Evolutionary conservation across 2,113 vertebrate genomes (phyloP).

Genomic region (Dromaius novaehollandiae): DNA sequence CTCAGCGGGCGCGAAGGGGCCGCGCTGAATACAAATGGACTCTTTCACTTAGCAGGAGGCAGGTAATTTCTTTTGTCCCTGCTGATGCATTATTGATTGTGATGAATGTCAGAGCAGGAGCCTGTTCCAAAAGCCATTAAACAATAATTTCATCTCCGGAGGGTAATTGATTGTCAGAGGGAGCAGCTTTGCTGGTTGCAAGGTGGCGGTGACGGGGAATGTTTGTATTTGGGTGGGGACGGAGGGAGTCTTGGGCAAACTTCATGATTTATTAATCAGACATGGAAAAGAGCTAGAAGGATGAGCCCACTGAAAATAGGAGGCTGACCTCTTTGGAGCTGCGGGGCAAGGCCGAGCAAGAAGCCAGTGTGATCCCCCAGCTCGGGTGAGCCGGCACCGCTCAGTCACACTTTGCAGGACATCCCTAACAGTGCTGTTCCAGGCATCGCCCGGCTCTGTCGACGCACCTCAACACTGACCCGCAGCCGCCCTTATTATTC

Average conservation of each 20-base stretch:
- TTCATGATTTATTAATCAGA: conserved; percentile 78
- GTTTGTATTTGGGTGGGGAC: conserved; percentile 77
- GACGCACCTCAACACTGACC: fast-evolving
- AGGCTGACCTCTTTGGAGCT: conserved; percentile 8
- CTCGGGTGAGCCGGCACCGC: fast-evolving
- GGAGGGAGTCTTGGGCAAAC: conserved; percentile 58
- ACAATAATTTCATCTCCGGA: conserved; percentile 86
- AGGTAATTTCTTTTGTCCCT: conserved; percentile 85
- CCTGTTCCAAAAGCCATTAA: conserved; percentile 84
- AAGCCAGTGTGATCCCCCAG: not conserved
- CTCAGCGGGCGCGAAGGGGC: conserved; percentile 70
- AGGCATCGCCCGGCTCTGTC: not conserved
- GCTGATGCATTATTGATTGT: conserved; percentile 86
- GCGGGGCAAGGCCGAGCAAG: not conserved
- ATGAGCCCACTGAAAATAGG: not conserved
- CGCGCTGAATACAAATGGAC: conserved; percentile 76
- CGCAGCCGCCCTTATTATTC: fast-evolving
- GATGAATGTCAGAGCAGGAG: conserved; percentile 83
- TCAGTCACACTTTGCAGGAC: not conserved
- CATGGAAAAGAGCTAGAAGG: conserved; percentile 42
- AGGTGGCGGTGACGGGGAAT: conserved; percentile 68
- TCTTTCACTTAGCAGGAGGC: conserved; percentile 80
- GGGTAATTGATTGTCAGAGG: conserved; percentile 84
- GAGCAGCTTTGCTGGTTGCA: conserved; percentile 64
- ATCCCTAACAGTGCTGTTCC: not conserved